Conservation (phyloP, 2,797 vertebrate genomes). For the Glossophaga mutica region DNA sequence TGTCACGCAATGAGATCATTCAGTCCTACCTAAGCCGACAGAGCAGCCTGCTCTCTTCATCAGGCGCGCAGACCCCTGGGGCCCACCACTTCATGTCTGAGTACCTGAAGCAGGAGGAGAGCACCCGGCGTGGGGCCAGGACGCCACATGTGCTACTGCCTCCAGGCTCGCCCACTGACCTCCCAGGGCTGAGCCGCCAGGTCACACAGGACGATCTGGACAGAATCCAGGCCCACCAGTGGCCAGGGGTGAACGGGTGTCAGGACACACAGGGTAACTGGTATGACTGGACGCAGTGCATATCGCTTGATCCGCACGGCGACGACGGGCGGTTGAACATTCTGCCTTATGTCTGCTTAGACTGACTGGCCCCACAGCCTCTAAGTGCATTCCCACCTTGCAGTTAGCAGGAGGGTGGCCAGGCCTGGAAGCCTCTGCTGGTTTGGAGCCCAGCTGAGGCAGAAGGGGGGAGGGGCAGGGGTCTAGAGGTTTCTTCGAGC, state of each 20-base stretch:
- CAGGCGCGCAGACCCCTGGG: slow-evolving; percentile 87
- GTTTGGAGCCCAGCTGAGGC: neutral
- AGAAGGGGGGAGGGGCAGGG: neutral
- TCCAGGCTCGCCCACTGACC: slow-evolving; percentile 81
- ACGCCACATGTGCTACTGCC: slow-evolving; percentile 87
- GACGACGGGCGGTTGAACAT: slow-evolving; percentile 93
- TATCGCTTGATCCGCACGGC: slow-evolving; percentile 91
- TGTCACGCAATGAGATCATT: slow-evolving; percentile 94
- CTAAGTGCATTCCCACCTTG: slow-evolving; percentile 77
- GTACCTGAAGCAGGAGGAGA: slow-evolving; percentile 90
- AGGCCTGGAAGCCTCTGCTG: slow-evolving; percentile 28
- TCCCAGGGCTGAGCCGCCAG: slow-evolving; percentile 90
- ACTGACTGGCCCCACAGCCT: slow-evolving; percentile 83
- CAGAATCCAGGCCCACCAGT: slow-evolving; percentile 87
- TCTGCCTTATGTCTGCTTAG: slow-evolving; percentile 96
- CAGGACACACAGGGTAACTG: slow-evolving; percentile 93
- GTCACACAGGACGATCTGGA: slow-evolving; percentile 86
- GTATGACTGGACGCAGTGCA: slow-evolving; percentile 97
- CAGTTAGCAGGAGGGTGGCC: slow-evolving; percentile 70
- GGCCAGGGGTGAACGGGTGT: slow-evolving; percentile 96
- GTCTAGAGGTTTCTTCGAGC: slow-evolving; percentile 37
- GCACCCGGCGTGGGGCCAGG: slow-evolving; percentile 83
- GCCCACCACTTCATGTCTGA: slow-evolving; percentile 91
- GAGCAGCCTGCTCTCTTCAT: slow-evolving; percentile 92
- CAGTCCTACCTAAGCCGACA: slow-evolving; percentile 95